These are phyloP conservation scores for Auanema freiburgensis DNA, from an alignment of 2,888 invertebrate species.

Conservation along the genomic window DNA sequence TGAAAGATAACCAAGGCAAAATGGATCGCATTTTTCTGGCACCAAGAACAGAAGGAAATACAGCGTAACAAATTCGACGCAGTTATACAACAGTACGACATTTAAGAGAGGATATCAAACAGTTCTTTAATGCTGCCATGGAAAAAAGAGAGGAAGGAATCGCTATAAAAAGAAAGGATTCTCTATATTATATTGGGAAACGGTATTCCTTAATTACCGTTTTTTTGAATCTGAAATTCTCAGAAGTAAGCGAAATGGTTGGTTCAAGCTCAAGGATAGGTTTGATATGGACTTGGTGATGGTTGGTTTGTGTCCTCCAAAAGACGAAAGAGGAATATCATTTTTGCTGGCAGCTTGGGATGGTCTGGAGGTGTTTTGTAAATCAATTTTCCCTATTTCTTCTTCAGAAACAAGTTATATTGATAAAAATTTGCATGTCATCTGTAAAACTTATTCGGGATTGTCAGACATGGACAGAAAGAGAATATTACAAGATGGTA, in stretches of 20 bases:
- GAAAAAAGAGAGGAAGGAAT: slow-evolving; percentile 57
- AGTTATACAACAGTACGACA: neutral
- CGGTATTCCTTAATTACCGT: slow-evolving; percentile 15
- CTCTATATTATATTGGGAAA: slow-evolving; percentile 37
- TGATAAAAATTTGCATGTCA: slow-evolving; percentile 9
- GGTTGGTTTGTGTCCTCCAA: slow-evolving; percentile 38
- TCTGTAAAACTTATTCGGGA: slow-evolving; percentile 20
- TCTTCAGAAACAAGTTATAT: too few relatives aligned
- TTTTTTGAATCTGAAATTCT: neutral
- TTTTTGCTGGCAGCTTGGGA: slow-evolving; percentile 47
- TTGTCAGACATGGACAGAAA: slow-evolving; percentile 20
- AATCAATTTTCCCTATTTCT: too few relatives aligned
- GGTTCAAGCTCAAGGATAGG: slow-evolving; percentile 62
- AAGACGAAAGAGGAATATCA: slow-evolving; percentile 20
- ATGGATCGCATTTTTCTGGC: neutral
- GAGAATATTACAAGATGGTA: slow-evolving; percentile 21
- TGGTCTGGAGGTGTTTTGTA: slow-evolving; percentile 9
- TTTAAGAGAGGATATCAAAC: slow-evolving; percentile 49
- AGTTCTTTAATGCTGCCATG: slow-evolving; percentile 55
- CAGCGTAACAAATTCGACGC: neutral
- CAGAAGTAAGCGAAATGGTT: slow-evolving; percentile 36
- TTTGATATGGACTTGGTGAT: slow-evolving; percentile 58
- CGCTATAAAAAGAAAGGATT: slow-evolving; percentile 52
- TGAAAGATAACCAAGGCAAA: slow-evolving; percentile 18
- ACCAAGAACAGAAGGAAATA: neutral